phyloP scores from a whole-genome alignment of 2,113 vertebrate species.

The Thunnus maccoyii region DNA sequence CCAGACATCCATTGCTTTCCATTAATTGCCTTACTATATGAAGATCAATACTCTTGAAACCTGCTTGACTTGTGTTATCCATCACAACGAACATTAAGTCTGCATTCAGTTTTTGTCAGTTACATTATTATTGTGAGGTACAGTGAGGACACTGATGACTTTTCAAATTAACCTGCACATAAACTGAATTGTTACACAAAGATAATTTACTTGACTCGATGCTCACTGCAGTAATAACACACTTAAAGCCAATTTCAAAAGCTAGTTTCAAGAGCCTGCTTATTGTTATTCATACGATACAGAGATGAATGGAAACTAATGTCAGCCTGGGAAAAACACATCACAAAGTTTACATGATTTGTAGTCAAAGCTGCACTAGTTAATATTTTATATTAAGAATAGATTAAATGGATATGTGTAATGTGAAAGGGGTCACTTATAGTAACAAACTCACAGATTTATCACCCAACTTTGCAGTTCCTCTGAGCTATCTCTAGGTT shows the following conservation, averaged over 20 bases:
- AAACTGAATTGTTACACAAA: background rate
- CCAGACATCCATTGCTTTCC: background rate
- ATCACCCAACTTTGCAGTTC: no score
- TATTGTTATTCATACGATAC: constrained; percentile 3
- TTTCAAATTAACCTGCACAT: background rate
- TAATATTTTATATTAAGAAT: no score
- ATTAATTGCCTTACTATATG: background rate
- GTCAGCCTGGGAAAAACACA: no score
- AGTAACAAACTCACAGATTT: no score
- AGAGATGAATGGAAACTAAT: constrained; percentile 7
- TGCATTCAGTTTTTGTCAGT: constrained; percentile 8
- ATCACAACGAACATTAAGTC: constrained; percentile 22
- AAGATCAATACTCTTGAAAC: constrained; percentile 36
- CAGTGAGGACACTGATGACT: background rate
- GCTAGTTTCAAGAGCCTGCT: background rate
- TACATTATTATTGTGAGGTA: background rate
- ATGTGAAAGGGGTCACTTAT: no score
- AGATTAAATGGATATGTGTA: no score
- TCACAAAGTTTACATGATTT: background rate
- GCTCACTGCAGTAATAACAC: background rate
- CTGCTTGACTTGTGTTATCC: constrained; percentile 10
- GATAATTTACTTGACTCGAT: background rate
- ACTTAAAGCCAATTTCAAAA: background rate
- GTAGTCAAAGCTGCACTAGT: background rate
- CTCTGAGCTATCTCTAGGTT: background rate